A percentile compares a stretch with the other conserved stretches of the same genome.
These are phyloP conservation scores for Melinaea menophilus DNA, from an alignment of 2,888 invertebrate genomes.

Conservation along the genomic window DNA sequence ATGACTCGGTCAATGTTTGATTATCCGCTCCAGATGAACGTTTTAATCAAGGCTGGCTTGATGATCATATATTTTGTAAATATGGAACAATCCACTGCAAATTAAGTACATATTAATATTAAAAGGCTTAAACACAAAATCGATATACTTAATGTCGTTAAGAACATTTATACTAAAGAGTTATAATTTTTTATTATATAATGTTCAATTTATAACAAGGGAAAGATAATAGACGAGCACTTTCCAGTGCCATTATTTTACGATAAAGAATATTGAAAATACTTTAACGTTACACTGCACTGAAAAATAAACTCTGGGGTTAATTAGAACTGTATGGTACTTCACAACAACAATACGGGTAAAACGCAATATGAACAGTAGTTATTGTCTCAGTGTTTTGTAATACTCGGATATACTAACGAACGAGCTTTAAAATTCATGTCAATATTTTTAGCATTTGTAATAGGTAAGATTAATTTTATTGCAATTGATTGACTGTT, in stretches of 20 bases:
- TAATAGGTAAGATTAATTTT: no score
- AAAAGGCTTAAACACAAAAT: no score
- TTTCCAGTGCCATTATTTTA: slow-evolving; percentile 18
- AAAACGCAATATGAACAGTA: slow-evolving; percentile 8
- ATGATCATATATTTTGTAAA: neutral
- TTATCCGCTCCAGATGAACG: slow-evolving; percentile 15
- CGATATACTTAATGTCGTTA: no score
- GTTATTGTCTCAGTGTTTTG: slow-evolving; percentile 5
- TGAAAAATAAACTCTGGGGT: no score
- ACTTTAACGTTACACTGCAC: slow-evolving; percentile 21
- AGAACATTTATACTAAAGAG: no score
- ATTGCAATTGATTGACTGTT: neutral
- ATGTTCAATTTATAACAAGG: slow-evolving; percentile 5
- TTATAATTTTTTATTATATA: slow-evolving; percentile 8
- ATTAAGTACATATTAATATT: no score
- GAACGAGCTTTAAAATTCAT: neutral
- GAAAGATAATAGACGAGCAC: slow-evolving; percentile 13
- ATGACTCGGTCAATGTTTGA: slow-evolving; percentile 22
- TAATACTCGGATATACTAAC: neutral
- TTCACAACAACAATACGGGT: slow-evolving; percentile 8
- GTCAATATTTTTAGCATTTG: no score
- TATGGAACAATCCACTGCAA: neutral
- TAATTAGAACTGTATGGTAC: slow-evolving; percentile 23
- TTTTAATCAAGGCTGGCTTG: slow-evolving; percentile 22
- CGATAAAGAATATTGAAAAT: slow-evolving; percentile 23